Conservation (phyloP, 2,113 vertebrate species). For the Isichthys henryi region DNA sequence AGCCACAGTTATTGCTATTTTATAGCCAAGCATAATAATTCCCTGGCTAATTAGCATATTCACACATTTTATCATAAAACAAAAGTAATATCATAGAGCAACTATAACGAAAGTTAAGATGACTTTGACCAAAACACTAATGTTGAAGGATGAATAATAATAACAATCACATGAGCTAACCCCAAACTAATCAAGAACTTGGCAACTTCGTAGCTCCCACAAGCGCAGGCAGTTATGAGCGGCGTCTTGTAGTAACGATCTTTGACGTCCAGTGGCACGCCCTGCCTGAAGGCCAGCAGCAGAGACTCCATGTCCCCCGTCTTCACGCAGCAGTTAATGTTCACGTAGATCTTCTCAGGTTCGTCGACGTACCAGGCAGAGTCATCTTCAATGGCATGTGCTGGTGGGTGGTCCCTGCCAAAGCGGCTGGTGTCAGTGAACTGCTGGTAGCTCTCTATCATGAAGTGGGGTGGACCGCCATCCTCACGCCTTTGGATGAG, state of each 20-base stretch:
- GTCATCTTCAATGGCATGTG: constrained; percentile 79
- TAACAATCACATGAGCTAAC: constrained; percentile 52
- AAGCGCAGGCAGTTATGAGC: constrained; percentile 76
- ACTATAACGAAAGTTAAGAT: background rate
- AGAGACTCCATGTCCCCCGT: constrained; percentile 73
- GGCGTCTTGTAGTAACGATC: constrained; percentile 86
- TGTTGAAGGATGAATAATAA: background rate
- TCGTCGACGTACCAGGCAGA: constrained; percentile 77
- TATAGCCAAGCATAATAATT: background rate
- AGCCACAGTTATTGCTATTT: background rate
- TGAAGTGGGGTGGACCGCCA: constrained; percentile 69
- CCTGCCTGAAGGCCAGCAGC: constrained; percentile 70
- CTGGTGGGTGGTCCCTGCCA: constrained; percentile 55
- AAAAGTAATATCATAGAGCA: background rate
- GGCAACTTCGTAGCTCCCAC: constrained; percentile 67
- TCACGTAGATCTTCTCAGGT: constrained; percentile 57
- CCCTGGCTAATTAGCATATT: background rate
- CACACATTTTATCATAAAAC: background rate
- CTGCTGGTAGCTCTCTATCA: constrained; percentile 68
- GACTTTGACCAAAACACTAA: background rate
- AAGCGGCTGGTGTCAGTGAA: constrained; percentile 52
- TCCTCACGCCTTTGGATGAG: constrained; percentile 45
- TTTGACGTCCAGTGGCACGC: constrained; percentile 73
- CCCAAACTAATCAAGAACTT: constrained; percentile 73
- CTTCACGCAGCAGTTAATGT: constrained; percentile 73